These are phyloP conservation scores for Sisor rabdophorus DNA, from an alignment of 2,113 vertebrate genomes.

Conservation along the genomic window DNA sequence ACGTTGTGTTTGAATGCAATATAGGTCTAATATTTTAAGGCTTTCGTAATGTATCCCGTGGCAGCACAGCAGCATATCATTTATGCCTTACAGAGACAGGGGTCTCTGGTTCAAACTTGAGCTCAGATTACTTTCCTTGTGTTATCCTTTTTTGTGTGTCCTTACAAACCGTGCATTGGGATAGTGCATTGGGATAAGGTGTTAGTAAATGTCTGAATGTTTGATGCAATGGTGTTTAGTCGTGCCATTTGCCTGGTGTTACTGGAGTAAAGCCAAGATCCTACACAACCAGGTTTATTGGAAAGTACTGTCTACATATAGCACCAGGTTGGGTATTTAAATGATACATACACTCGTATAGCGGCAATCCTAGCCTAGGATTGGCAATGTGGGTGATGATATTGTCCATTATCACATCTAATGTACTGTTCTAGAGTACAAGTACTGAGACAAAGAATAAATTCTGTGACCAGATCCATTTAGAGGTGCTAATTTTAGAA, in stretches of 20 bases:
- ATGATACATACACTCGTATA: neutral
- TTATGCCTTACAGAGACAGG: neutral
- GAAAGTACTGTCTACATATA: neutral
- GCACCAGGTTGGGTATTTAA: neutral
- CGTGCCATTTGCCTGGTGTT: neutral
- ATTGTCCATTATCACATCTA: neutral
- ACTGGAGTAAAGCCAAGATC: neutral
- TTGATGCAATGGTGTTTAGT: neutral
- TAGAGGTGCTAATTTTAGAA: conserved; percentile 9
- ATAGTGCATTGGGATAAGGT: too few species aligned
- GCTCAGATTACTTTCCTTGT: neutral
- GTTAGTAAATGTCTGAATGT: neutral
- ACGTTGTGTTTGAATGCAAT: too few species aligned
- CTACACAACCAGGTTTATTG: neutral
- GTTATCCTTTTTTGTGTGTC: neutral
- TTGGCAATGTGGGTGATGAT: neutral
- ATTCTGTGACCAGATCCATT: neutral
- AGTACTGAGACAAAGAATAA: neutral
- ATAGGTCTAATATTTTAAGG: neutral
- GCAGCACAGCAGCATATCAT: neutral
- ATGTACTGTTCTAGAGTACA: neutral
- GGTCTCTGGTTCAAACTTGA: neutral
- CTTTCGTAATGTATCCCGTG: neutral
- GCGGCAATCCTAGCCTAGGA: neutral
- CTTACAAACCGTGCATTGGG: too few species aligned